These are phyloP conservation scores for Alentia gelatinosa DNA, from an alignment of 2,888 invertebrate genomes.

Conservation along the genomic window DNA sequence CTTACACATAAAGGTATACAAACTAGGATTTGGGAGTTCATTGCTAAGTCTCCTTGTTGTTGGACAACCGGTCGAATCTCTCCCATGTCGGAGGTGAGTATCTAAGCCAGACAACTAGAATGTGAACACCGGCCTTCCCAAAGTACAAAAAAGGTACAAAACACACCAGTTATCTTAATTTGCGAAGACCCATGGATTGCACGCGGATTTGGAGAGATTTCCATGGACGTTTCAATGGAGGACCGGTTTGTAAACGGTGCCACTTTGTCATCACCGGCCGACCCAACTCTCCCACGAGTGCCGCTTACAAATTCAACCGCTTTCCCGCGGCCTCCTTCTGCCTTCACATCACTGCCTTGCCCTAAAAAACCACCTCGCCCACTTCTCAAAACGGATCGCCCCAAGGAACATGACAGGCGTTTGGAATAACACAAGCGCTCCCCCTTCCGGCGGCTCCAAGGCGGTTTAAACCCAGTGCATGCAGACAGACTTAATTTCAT, in stretches of 20 bases:
- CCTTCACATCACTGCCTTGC: background rate
- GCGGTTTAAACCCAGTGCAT: constrained; percentile 18
- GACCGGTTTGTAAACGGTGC: background rate
- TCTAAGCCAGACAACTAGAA: too few relatives aligned
- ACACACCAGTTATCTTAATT: too few relatives aligned
- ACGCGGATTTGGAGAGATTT: background rate
- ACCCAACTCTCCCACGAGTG: background rate
- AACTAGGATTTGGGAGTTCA: too few relatives aligned
- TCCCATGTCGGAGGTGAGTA: too few relatives aligned
- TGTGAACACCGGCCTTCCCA: too few relatives aligned
- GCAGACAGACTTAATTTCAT: constrained; percentile 8
- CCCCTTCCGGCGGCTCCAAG: background rate
- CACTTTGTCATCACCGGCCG: background rate
- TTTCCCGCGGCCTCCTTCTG: background rate
- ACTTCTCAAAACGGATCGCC: constrained; percentile 27
- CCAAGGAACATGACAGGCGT: constrained; percentile 38
- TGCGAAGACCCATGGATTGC: background rate
- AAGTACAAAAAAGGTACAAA: too few relatives aligned
- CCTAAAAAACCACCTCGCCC: background rate
- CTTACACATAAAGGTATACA: too few relatives aligned
- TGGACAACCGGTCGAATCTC: too few relatives aligned
- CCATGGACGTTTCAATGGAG: background rate
- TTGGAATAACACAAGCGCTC: background rate
- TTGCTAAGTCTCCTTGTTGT: too few relatives aligned
- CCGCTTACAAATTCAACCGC: background rate